Evolutionary conservation across 2,113 vertebrate genomes (phyloP), one percentile per base, ranked within the genome.

Genomic region (Psettodes erumei): DNA sequence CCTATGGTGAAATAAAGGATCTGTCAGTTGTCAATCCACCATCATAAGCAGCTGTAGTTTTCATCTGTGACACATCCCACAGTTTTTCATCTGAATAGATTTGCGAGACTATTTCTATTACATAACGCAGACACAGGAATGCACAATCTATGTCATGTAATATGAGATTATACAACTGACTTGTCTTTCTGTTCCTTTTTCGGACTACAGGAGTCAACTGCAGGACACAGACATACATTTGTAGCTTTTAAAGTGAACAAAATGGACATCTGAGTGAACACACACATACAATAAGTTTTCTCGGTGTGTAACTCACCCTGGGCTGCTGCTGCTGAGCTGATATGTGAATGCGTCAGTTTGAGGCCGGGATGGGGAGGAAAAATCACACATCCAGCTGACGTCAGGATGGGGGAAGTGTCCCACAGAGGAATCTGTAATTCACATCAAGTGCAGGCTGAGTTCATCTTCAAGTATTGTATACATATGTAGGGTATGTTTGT

Each of bases 381-480:
- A 80, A 61, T 77, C 78, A n/a, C 71, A 73, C 67, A 77, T 90
- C 71, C 79, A 88, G 83, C 78, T 89, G 88, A 92, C 90, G 89
- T 92, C 90, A 91, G 76, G 51, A 72, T 77, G 79, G 73, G 86
- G 90, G 86, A 84, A 71, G 89, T 65, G 55, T 88, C 60, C 73
- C 51, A 51, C 13, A 71, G 55, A 76, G 65, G 53, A 77, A 79
- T 75, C 71, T 70, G 50, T 9, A 81, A 62, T 53, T 84, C 38
- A 23, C 60, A 68, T 72, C 21, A 48, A 43, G 30, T 42, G 61
- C 38, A 32, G 18, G 28, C 23, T 4, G 58, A 60, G 4, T 67
- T 78, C 55, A 77, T 30, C 21, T 18, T 79, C 12, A 28, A 50
- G 9, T 30, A 16, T 11, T 43, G 28, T 18, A 40, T 38, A 6